These are phyloP conservation scores for Cosmopolites sordidus DNA, from an alignment of 2,888 invertebrate species.

Conservation along the genomic window DNA sequence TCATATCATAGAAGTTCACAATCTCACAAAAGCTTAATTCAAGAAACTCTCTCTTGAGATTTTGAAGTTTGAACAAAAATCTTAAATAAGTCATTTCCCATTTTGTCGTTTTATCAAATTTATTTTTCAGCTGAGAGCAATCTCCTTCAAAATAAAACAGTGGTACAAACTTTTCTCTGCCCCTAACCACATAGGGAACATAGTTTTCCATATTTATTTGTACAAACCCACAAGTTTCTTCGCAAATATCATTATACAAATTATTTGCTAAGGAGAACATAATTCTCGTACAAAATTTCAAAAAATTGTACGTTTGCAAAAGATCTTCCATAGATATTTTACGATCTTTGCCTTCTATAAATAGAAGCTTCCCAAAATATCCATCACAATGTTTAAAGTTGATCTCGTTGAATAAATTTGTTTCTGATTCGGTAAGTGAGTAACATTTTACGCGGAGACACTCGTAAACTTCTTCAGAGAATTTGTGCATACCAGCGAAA, in stretches of 20 bases:
- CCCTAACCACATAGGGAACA: not conserved
- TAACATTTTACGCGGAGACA: not conserved
- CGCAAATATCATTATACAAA: not conserved
- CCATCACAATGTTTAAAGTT: slow-evolving; percentile 1
- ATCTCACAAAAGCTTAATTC: not conserved
- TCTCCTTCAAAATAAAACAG: not conserved
- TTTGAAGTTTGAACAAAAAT: not conserved
- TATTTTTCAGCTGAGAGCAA: not conserved
- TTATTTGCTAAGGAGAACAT: not conserved
- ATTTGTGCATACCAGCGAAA: not conserved
- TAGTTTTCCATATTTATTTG: not conserved
- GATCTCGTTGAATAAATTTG: not conserved
- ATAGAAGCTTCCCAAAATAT: not conserved
- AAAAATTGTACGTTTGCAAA: not conserved
- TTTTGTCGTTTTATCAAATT: not conserved
- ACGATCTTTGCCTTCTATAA: not conserved
- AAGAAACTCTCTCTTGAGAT: not conserved
- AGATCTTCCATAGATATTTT: not conserved
- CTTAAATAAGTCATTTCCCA: not conserved
- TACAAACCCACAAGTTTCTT: not conserved
- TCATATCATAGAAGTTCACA: not conserved
- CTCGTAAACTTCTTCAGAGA: not conserved
- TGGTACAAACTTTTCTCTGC: not conserved
- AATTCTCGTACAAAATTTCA: not conserved
- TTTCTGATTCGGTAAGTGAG: not conserved